Evolutionary conservation across 1,140 invertebrate genomes (phyloP).

Genomic region (Chironomus tepperi): DNA sequence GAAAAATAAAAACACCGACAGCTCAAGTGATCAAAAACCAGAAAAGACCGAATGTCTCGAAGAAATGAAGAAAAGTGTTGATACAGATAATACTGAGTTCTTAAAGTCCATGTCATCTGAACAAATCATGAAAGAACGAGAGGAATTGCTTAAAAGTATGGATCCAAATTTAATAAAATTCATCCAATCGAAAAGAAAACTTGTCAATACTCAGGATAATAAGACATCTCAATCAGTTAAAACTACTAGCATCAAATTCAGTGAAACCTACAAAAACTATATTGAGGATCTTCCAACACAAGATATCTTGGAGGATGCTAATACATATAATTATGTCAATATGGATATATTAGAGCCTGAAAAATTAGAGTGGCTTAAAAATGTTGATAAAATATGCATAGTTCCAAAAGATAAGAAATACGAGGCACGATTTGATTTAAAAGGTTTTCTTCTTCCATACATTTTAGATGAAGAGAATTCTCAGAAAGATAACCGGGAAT

Average conservation of each 20-base stretch:
- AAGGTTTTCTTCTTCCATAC: conserved; percentile 60
- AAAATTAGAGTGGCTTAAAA: conserved; percentile 78
- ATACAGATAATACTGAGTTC: conserved; percentile 61
- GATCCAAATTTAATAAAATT: conserved; percentile 57
- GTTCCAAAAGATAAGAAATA: conserved; percentile 49
- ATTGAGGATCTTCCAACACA: conserved; percentile 40
- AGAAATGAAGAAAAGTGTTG: conserved; percentile 52
- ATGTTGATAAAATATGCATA: conserved; percentile 44
- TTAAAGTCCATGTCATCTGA: conserved; percentile 59
- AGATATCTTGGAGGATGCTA: conserved; percentile 51
- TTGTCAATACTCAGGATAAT: conserved; percentile 35
- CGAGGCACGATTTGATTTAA: conserved; percentile 61
- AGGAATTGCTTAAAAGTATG: conserved; percentile 53
- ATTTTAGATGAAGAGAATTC: conserved; percentile 48
- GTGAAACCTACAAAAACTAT: conserved; percentile 24
- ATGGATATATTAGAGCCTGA: conserved; percentile 73
- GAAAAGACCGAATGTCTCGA: conserved; percentile 15
- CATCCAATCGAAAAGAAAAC: conserved; percentile 46
- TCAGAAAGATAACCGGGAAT: conserved; percentile 49
- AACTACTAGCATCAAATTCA: neutral
- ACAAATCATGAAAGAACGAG: conserved; percentile 66
- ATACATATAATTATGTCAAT: conserved; percentile 64
- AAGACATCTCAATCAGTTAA: neutral
- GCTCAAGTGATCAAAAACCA: conserved; percentile 28
- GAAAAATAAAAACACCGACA: conserved; percentile 29